Percentiles rank a stretch among this genome's conserved stretches.
phyloP scores from a whole-genome alignment of 2,797 vertebrate species.

The Silurus aristotelis region DNA sequence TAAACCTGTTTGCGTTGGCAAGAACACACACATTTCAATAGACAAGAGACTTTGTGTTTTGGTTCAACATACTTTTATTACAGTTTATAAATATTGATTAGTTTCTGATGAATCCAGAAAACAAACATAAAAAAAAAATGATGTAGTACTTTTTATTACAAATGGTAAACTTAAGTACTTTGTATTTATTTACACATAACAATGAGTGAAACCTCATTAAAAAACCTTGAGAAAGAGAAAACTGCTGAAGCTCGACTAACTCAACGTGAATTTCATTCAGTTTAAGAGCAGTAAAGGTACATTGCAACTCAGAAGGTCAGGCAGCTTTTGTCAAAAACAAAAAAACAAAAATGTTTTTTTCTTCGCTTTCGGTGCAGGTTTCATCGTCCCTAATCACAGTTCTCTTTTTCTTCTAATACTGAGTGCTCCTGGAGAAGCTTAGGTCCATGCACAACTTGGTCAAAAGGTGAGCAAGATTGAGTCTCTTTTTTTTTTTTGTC shows the following conservation, averaged over 20 bases:
- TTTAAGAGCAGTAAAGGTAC: slow-evolving; percentile 83
- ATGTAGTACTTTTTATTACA: slow-evolving; percentile 92
- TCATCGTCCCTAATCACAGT: slow-evolving; percentile 83
- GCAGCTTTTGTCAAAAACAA: slow-evolving; percentile 68
- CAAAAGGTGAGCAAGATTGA: slow-evolving; percentile 79
- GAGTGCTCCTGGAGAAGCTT: slow-evolving; percentile 82
- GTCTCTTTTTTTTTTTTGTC: slow-evolving; percentile 60
- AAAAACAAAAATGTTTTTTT: slow-evolving; percentile 45
- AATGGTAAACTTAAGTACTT: slow-evolving; percentile 98
- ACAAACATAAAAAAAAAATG: slow-evolving; percentile 94
- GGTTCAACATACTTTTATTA: slow-evolving; percentile 85
- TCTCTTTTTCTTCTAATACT: slow-evolving; percentile 85
- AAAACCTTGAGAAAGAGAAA: slow-evolving; percentile 86
- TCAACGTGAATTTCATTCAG: slow-evolving; percentile 85
- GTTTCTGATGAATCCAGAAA: slow-evolving; percentile 88
- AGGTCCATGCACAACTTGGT: slow-evolving; percentile 94
- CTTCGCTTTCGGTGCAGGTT: slow-evolving; percentile 71
- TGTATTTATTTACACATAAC: slow-evolving; percentile 97
- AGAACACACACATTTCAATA: slow-evolving; percentile 3
- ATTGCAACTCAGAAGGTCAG: slow-evolving; percentile 84
- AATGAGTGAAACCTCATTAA: slow-evolving; percentile 96
- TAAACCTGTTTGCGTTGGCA: slow-evolving; percentile 66
- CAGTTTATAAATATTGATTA: slow-evolving; percentile 93
- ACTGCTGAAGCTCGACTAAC: slow-evolving; percentile 89
- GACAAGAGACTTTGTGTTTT: slow-evolving; percentile 66